These are phyloP conservation scores for Sakesphorus luctuosus DNA, from an alignment of 2,113 vertebrate genomes.

Conservation along the genomic window DNA sequence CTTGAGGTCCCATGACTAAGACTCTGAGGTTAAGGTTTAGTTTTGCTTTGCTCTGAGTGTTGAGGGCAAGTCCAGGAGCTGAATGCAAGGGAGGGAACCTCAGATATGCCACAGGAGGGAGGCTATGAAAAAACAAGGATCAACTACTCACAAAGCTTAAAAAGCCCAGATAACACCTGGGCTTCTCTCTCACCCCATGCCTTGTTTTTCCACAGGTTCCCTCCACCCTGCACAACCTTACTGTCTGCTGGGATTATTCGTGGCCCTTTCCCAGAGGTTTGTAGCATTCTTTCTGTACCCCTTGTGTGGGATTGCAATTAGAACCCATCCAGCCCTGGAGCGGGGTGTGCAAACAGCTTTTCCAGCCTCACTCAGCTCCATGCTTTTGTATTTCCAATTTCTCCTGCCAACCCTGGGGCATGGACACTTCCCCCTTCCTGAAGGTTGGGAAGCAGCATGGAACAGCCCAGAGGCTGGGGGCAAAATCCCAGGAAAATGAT, in stretches of 20 bases:
- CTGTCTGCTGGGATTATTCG: neutral
- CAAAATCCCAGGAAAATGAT: neutral
- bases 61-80: neutral
- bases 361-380: neutral
- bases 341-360: neutral
- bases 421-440: neutral
- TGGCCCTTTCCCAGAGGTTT: neutral
- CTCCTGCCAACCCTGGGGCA: neutral
- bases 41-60: neutral
- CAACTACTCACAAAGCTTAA: neutral
- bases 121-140: neutral
- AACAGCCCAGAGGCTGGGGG: neutral
- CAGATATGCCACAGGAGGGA: neutral
- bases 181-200: neutral
- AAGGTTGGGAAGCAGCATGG: neutral
- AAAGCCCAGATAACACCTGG: neutral
- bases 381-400: neutral
- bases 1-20: neutral
- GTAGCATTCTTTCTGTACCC: neutral
- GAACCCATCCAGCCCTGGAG: neutral
- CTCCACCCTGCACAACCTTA: neutral
- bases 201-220: neutral
- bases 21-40: neutral
- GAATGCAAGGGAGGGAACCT: neutral
- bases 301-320: neutral